Percentiles rank a stretch among this genome's conserved stretches.
Evolutionary conservation across 2,888 invertebrate genomes (phyloP).

Genomic region (Caenorhabditis sp.): DNA sequence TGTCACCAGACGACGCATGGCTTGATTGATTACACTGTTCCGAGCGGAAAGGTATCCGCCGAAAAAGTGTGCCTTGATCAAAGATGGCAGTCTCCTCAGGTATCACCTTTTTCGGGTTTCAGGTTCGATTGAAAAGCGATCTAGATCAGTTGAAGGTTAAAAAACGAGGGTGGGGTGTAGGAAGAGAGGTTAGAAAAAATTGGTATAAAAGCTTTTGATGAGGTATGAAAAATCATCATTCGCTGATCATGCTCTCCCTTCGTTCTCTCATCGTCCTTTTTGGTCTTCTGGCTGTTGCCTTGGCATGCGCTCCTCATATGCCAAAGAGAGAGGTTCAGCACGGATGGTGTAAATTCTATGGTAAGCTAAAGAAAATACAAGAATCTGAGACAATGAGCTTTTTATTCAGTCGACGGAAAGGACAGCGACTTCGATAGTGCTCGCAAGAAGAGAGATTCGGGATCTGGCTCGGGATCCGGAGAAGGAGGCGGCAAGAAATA

Average conservation of each 20-base stretch:
- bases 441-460: slow-evolving; percentile 49
- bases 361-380: slow-evolving; percentile 7
- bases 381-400: too few species aligned
- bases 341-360: slow-evolving; percentile 54
- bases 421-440: slow-evolving; percentile 30
- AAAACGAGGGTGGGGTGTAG: slow-evolving; percentile 2
- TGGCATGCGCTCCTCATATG: slow-evolving; percentile 54
- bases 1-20: slow-evolving; percentile 37
- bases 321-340: slow-evolving; percentile 49
- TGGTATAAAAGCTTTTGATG: slow-evolving; percentile 37
- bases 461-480: slow-evolving; percentile 38
- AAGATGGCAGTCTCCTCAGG: slow-evolving; percentile 9
- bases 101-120: slow-evolving; percentile 12
- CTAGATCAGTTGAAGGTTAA: slow-evolving; percentile 46
- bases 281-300: slow-evolving; percentile 35
- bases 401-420: slow-evolving; percentile 53
- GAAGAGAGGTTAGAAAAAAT: slow-evolving; percentile 2
- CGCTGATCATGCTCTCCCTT: slow-evolving; percentile 48
- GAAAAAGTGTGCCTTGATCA: slow-evolving; percentile 10
- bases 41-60: slow-evolving; percentile 21
- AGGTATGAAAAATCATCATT: slow-evolving; percentile 12
- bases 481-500: slow-evolving; percentile 43
- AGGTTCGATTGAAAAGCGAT: slow-evolving; percentile 26
- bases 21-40: slow-evolving; percentile 53
- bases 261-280: slow-evolving; percentile 45